phyloP scores from a whole-genome alignment of 2,888 invertebrate genomes.

The Gastracanthus pulcherrimus region DNA sequence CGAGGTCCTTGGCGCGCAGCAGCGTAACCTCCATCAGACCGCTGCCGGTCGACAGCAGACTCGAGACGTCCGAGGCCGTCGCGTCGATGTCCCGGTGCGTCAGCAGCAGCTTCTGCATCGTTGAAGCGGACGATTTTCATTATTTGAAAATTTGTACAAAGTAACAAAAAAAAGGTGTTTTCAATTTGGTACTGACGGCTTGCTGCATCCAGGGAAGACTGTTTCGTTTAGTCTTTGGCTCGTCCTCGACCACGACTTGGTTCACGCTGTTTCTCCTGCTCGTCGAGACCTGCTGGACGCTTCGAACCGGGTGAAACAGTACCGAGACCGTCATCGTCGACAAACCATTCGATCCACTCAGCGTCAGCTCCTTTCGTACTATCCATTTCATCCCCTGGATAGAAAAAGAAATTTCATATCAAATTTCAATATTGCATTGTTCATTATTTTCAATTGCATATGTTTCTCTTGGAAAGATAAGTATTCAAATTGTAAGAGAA shows the following conservation, averaged over 20 bases:
- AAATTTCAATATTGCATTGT: no score
- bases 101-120: slow-evolving; percentile 71
- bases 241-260: slow-evolving; percentile 68
- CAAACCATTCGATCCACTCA: slow-evolving; percentile 70
- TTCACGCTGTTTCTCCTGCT: slow-evolving; percentile 69
- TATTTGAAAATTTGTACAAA: not conserved
- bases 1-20: slow-evolving; percentile 77
- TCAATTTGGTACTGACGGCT: slow-evolving; percentile 71
- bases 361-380: slow-evolving; percentile 68
- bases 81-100: slow-evolving; percentile 70
- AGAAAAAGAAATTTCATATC: not conserved
- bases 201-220: slow-evolving; percentile 77
- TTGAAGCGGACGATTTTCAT: no score
- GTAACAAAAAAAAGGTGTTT: not conserved
- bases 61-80: slow-evolving; percentile 73
- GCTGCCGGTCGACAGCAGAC: slow-evolving; percentile 74
- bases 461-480: no score
- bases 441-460: no score
- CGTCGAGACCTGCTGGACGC: slow-evolving; percentile 68
- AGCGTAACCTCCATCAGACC: slow-evolving; percentile 78
- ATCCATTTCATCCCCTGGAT: slow-evolving; percentile 70
- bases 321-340: slow-evolving; percentile 77
- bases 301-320: slow-evolving; percentile 77
- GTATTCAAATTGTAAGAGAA: no score
- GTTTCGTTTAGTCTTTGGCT: slow-evolving; percentile 72